Evolutionary conservation across 2,888 invertebrate genomes (phyloP).

Genomic region (Hypercompe scribonia): DNA sequence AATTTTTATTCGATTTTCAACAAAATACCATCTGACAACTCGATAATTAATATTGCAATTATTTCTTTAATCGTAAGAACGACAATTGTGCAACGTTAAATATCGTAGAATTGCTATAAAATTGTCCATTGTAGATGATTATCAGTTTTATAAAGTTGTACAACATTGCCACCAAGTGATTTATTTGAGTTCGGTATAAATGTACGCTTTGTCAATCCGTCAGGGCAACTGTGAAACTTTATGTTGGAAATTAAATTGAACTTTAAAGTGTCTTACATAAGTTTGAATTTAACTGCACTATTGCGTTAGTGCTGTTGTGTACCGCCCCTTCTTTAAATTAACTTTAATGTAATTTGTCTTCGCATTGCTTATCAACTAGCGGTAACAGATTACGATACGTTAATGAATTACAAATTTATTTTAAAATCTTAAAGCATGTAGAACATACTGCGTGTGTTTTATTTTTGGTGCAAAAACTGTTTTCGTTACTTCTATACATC

Average conservation of each 20-base stretch:
- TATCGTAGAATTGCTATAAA: conserved; percentile 32
- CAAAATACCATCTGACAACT: conserved; percentile 47
- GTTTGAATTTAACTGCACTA: conserved; percentile 19
- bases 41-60: conserved; percentile 48
- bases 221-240: conserved; percentile 32
- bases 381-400: conserved; percentile 21
- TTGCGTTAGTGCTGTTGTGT: not conserved
- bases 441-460: not conserved
- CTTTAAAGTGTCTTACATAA: conserved; percentile 14
- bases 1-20: conserved; percentile 60
- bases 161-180: conserved; percentile 61
- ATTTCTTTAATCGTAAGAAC: conserved; percentile 50
- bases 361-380: conserved; percentile 27
- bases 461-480: not conserved
- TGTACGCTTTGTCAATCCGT: conserved; percentile 49
- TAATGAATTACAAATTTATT: conserved; percentile 2
- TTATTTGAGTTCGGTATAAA: conserved; percentile 50
- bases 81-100: conserved; percentile 46
- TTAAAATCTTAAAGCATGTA: not conserved
- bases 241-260: conserved; percentile 19
- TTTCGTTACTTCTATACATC: not conserved
- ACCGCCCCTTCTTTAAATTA: conserved; percentile 45
- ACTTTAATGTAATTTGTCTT: conserved; percentile 41
- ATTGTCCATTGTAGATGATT: conserved; percentile 54
- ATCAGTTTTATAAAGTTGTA: conserved; percentile 71